These are phyloP conservation scores for Ptychobarbus kaznakovi DNA, from an alignment of 2,797 vertebrate genomes.

Conservation along the genomic window DNA sequence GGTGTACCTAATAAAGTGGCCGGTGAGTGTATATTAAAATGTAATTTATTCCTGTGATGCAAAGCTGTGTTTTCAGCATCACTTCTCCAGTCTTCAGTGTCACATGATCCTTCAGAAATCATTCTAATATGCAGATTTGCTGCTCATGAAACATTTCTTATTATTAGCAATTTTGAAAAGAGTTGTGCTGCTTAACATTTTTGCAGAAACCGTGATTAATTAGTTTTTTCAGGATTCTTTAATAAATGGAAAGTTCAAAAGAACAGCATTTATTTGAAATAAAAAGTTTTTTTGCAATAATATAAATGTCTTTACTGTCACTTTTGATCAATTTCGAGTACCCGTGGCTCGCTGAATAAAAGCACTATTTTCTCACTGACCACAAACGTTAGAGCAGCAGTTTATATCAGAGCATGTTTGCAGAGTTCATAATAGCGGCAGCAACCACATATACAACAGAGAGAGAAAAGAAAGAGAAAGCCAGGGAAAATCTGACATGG, in stretches of 20 bases:
- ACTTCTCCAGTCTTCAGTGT: neutral
- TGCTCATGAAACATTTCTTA: neutral
- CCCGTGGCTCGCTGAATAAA: neutral
- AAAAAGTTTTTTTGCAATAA: neutral
- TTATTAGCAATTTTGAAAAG: neutral
- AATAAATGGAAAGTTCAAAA: neutral
- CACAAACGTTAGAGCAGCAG: constrained; percentile 66
- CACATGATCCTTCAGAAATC: neutral
- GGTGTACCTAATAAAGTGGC: no score
- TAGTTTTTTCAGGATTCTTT: neutral
- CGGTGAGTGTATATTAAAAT: no score
- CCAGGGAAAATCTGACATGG: constrained; percentile 23
- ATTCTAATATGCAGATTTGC: neutral
- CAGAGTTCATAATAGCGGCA: constrained; percentile 75
- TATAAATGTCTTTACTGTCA: neutral
- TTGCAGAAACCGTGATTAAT: neutral
- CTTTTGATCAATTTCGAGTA: neutral
- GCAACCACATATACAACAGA: constrained; percentile 71
- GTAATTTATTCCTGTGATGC: neutral
- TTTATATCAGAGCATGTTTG: constrained; percentile 68
- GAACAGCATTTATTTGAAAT: neutral
- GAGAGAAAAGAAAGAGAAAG: constrained; percentile 7
- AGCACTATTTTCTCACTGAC: constrained; percentile 37
- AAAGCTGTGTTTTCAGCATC: neutral
- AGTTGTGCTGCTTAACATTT: neutral